Conservation (phyloP, 2,797 vertebrate species). For the Danio aesculapii region DNA sequence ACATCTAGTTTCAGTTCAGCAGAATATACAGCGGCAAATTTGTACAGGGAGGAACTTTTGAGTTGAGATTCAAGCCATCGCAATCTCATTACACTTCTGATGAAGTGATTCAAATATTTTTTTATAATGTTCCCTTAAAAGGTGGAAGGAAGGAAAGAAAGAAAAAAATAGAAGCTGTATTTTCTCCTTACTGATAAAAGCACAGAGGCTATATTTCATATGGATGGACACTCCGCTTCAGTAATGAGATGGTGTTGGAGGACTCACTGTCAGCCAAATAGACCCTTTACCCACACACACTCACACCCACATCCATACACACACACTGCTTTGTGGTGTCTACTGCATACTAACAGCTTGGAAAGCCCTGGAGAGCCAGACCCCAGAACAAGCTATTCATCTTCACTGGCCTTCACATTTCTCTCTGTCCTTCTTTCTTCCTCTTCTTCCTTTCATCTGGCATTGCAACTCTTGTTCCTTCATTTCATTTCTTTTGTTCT, state of each 20-base stretch:
- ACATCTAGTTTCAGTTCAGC: neutral
- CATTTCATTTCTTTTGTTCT: constrained; percentile 1
- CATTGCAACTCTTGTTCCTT: neutral
- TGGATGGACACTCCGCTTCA: constrained; percentile 31
- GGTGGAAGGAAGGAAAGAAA: neutral
- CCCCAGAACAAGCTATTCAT: constrained; percentile 38
- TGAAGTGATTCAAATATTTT: neutral
- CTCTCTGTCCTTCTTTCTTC: constrained; percentile 2
- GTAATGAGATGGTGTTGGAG: constrained; percentile 23
- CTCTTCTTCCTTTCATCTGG: neutral
- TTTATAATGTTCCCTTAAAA: constrained; percentile 1
- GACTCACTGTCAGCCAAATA: constrained; percentile 23
- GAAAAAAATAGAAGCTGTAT: neutral
- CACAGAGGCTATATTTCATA: constrained; percentile 28
- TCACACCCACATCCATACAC: neutral
- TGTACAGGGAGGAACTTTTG: neutral
- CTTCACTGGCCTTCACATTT: constrained; percentile 39
- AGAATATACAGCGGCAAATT: constrained; percentile 8
- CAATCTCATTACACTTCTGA: constrained; percentile 7
- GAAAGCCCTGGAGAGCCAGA: constrained; percentile 19
- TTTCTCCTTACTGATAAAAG: constrained; percentile 19
- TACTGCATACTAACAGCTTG: constrained; percentile 38
- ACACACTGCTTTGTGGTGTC: constrained; percentile 26
- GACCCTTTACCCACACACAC: neutral
- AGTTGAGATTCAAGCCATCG: constrained; percentile 5